Base-by-base conservation (phyloP, 2,888 invertebrate species). In the Ferdinandea cuprea region DNA sequence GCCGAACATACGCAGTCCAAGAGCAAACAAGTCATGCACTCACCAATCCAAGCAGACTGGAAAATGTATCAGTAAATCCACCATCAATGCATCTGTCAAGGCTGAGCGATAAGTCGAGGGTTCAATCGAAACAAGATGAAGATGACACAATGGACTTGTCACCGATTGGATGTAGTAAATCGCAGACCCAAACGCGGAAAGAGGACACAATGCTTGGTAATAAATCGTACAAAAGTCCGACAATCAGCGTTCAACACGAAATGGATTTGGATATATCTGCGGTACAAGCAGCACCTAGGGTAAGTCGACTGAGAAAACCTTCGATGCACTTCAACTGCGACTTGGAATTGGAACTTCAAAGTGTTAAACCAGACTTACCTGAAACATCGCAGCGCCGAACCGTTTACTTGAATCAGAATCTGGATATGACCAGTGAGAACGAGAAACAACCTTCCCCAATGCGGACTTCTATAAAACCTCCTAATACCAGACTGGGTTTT, bases 91-190 rank as follows among this genome's bases (percentile, higher is more conserved):
- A 44, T 11, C 17, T 42, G 42, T 44, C 9, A 5, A 11, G 19
- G 19, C 9, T 21, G 9, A 19, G 5, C 9, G 4, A 4, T 4
- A 19, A 21, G 9, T 7, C 15, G 15, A 1, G 4, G 40, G 6
- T 17, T 17, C 42, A 19, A 42, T 42, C 17, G 3, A 2, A 9
- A 17, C 7, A 35, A 11, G 5, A 21, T 2, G 19, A 7, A 17
- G 21, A 65, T n/a, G 63, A 37, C 37, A 30, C 28, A 17, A 30
- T 52, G 50, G 40, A 65, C 7, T 4, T 63, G 21, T 48, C 63
- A 7, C 13, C 61, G 7, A 46, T 15, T 3, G 13, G 6, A 13
- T 13, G 5, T 3, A 28, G 13, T 7, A 15, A 30, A 7, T 13
- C 50, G 3, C 8, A 1, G 8, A 3, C 15, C 11, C 19, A 50